A percentile compares a stretch with the other conserved stretches of the same genome.
phyloP scores from a whole-genome alignment of 2,797 vertebrate genomes.

The Takifugu ocellatus region DNA sequence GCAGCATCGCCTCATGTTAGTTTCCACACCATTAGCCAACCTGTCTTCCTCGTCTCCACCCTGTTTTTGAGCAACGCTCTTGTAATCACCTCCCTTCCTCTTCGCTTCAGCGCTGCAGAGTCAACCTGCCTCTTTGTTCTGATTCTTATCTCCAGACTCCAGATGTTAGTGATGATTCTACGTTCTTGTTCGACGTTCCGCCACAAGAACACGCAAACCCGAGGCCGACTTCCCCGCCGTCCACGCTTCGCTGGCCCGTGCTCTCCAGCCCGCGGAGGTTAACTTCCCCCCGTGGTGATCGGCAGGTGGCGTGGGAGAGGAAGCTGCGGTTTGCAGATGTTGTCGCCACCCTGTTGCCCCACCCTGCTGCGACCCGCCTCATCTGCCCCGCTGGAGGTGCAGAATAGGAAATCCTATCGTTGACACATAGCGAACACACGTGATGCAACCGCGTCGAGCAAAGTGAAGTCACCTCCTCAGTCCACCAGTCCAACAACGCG shows the following conservation, averaged over 20 bases:
- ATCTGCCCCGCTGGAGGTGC: slow-evolving; percentile 24
- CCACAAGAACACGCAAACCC: no score
- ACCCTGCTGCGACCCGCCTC: slow-evolving; percentile 41
- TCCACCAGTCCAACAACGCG: not conserved
- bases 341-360: slow-evolving; percentile 33
- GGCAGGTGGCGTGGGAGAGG: slow-evolving; percentile 63
- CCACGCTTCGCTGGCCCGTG: not conserved
- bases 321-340: slow-evolving; percentile 58
- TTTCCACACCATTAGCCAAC: slow-evolving; percentile 53
- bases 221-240: no score
- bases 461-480: no score
- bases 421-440: slow-evolving; percentile 8
- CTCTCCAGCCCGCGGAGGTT: slow-evolving; percentile 19
- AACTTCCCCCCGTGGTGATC: slow-evolving; percentile 39
- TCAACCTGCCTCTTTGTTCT: not conserved
- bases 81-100: slow-evolving; percentile 35
- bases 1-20: slow-evolving; percentile 28
- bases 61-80: slow-evolving; percentile 47
- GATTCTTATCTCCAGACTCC: not conserved
- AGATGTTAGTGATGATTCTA: not conserved
- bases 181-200: no score
- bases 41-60: slow-evolving; percentile 46
- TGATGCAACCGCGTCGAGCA: no score
- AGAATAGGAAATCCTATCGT: slow-evolving; percentile 1
- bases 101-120: not conserved